Evolutionary conservation across 1,140 invertebrate species (phyloP).

Genomic region (Calephelis virginiensis): DNA sequence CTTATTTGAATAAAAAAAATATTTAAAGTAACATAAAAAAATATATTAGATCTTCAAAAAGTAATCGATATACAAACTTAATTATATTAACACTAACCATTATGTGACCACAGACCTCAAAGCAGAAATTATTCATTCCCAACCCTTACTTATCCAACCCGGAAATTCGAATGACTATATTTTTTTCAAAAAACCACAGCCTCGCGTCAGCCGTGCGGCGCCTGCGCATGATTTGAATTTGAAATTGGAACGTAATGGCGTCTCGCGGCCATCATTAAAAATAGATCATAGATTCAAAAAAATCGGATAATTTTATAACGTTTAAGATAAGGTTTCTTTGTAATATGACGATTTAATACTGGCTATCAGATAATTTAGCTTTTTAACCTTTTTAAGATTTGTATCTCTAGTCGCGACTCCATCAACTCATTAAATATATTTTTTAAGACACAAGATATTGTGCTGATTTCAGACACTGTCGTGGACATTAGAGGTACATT

Average conservation of each 20-base stretch:
- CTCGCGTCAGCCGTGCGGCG: slow-evolving; percentile 47
- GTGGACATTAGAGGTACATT: no score
- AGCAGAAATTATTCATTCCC: slow-evolving; percentile 11
- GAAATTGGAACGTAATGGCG: slow-evolving; percentile 52
- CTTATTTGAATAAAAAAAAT: no score
- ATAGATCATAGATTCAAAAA: slow-evolving; percentile 53
- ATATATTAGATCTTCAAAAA: slow-evolving; percentile 1
- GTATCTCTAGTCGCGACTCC: neutral
- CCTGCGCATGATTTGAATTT: slow-evolving; percentile 53
- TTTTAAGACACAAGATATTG: no score
- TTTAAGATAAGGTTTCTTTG: slow-evolving; percentile 26
- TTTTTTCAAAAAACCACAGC: slow-evolving; percentile 47
- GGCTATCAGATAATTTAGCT: neutral
- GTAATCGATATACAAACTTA: slow-evolving; percentile 32
- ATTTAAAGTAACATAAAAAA: no score
- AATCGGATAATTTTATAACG: slow-evolving; percentile 48
- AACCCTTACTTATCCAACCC: slow-evolving; percentile 35
- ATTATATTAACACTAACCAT: slow-evolving; percentile 20
- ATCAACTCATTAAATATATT: no score
- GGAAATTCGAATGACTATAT: slow-evolving; percentile 49
- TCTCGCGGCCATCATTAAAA: slow-evolving; percentile 54
- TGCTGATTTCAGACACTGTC: no score
- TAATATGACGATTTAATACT: slow-evolving; percentile 15
- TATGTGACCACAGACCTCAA: slow-evolving; percentile 21
- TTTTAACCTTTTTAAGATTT: neutral